Evolutionary conservation across 2,113 vertebrate genomes (phyloP), one percentile per base, ranked within the genome.

Genomic region (Crypturellus undulatus): DNA sequence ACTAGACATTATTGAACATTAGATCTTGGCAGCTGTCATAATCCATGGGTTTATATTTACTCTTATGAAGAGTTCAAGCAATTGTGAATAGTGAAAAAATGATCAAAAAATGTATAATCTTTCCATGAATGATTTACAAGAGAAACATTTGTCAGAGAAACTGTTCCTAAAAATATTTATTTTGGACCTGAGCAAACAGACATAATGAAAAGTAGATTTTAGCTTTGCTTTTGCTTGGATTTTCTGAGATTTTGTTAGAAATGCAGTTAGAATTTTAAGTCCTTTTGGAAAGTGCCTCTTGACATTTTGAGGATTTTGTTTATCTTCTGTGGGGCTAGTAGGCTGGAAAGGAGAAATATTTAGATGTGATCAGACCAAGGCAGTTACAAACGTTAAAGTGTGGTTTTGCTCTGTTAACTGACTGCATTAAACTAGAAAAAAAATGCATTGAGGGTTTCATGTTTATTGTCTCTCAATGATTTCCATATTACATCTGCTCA

Each of bases 401-500:
- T 1, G 17, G 17, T 4, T 75, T 79, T 91, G 19, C 12, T 42
- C 20, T 65, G 16, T 47, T 67, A 72, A 81, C 8, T 63, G 25
- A 22, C 10, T 84, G 16, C 36, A 62, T 54, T 32, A 78, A 79
- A 63, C 5, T 2, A 64, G 69, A 84, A 91, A 58, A 32, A 30
- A 18, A 58, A 58, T 30, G 1, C 2, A 25, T 32, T 14, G 20
- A 1, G 6, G 14, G 1, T 11, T 88, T 84, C 25, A 81, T 4
- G 0, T 85, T 92, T 94, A 68, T 83, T 94, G 28, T 93, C 17
- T 91, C 47, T 72, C 78, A 84, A n/a, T 80, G 4, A 80, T 72
- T 93, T 92, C 84, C 81, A 84, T 64, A 79, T 60, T 47, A 67
- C 47, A n/a, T 47, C 67, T 96, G 49, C 25, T 86, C 19, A 40